These are phyloP conservation scores for Calcarius lapponicus DNA, from an alignment of 2,797 vertebrate genomes.

Conservation along the genomic window DNA sequence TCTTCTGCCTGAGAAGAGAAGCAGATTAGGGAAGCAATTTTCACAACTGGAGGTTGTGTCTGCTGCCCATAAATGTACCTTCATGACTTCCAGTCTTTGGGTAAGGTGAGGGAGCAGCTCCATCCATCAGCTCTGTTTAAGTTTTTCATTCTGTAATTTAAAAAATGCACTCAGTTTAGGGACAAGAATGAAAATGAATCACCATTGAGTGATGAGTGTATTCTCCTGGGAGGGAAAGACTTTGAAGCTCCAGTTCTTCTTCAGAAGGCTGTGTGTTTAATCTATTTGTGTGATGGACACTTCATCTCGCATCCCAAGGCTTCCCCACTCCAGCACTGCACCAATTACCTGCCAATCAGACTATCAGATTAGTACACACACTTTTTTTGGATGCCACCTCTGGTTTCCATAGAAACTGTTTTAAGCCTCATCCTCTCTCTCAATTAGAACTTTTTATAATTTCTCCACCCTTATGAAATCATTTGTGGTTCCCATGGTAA, in stretches of 20 bases:
- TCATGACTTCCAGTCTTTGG: background rate
- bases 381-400: constrained; percentile 67
- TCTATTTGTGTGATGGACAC: background rate
- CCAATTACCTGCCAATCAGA: constrained; percentile 58
- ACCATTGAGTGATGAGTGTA: background rate
- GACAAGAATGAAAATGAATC: constrained; percentile 2
- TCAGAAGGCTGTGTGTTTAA: background rate
- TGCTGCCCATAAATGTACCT: background rate
- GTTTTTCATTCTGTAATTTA: background rate
- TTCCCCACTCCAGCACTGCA: constrained; percentile 22
- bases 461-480: constrained; percentile 63
- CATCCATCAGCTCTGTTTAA: background rate
- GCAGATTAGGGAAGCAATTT: background rate
- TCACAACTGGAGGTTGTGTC: background rate
- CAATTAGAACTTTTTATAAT: constrained; percentile 70
- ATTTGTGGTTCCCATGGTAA: constrained; percentile 71
- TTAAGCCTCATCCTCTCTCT: constrained; percentile 55
- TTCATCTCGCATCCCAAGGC: background rate
- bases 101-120: background rate
- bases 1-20: background rate
- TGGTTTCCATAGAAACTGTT: constrained; percentile 72
- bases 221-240: background rate
- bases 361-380: constrained; percentile 39
- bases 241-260: background rate
- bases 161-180: background rate